Base-by-base conservation (phyloP, 2,113 vertebrate genomes). In the Elanus axillaris region DNA sequence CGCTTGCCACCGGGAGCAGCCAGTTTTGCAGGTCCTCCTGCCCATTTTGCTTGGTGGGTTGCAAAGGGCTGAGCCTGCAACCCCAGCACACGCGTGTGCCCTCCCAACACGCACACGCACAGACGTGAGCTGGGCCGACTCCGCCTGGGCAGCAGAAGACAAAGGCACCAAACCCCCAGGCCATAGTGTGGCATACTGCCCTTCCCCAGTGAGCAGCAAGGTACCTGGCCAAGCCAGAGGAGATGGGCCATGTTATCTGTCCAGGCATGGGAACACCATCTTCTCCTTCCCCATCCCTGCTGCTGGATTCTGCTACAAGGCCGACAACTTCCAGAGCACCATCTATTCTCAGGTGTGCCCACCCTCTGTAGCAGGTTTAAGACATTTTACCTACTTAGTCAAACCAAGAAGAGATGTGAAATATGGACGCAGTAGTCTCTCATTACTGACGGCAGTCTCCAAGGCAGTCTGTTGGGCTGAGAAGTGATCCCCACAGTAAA, bases 401-500 rank as follows among this genome's bases (percentile, higher is more conserved):
- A 64, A 73, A 68, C 31, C 21, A 84, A 64, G 25, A 75, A 62
- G 42, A 82, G 43, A 12, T 21, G 13, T 20, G 43, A 26, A 8
- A 10, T 27, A 19, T 60, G 36, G 8, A 34, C 36, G 13, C 45
- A 8, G 26, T 45, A 15, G 13, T 31, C 72, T 64, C 21, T 63
- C 13, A 10, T 48, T 25, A 31, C n/a, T 2, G 10, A 79, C 48
- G 78, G 74, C 86, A 47, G 50, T 93, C 90, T 92, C 58, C 91
- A 93, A 96, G 95, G 89, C 94, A 78, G 31, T 45, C 83, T 92
- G 76, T 71, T 71, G 83, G 81, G 52, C 85, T 96, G 88, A 88
- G 94, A 80, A 85, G 79, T 55, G 88, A 83, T 90, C 87, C 78
- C 45, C 91, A 52, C 9, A 84, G 36, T 40, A 86, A 88, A 91